Evolutionary conservation across 2,888 invertebrate genomes (phyloP).

Genomic region (Pilophorus perplexus): DNA sequence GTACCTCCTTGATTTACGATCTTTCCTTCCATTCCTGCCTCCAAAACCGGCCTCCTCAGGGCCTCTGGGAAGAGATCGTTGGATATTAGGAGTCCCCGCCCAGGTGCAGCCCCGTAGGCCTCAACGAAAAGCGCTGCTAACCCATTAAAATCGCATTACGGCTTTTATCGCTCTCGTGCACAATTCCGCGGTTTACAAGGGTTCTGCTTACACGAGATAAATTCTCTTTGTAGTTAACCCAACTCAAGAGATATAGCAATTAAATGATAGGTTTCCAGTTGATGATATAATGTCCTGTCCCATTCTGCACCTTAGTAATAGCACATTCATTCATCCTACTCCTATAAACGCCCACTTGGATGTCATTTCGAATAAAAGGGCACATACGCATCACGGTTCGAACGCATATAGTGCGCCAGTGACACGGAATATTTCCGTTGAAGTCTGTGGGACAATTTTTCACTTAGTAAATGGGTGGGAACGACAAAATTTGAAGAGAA

Average conservation of each 20-base stretch:
- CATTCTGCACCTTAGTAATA: too few species aligned
- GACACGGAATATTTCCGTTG: too few species aligned
- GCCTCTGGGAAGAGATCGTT: conserved; percentile 10
- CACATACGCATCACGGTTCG: too few species aligned
- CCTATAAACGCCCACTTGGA: too few species aligned
- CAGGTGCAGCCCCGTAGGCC: conserved; percentile 10
- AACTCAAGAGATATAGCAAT: neutral
- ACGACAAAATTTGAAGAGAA: too few species aligned
- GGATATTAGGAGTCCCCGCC: conserved; percentile 25
- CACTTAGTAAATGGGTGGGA: too few species aligned
- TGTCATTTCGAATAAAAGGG: too few species aligned
- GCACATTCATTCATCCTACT: too few species aligned
- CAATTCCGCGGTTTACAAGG: conserved; percentile 16
- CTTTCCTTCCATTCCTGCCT: neutral
- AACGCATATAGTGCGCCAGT: too few species aligned
- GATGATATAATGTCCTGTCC: too few species aligned
- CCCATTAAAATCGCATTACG: conserved; percentile 39
- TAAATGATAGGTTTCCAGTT: too few species aligned
- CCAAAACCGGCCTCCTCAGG: neutral
- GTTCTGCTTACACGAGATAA: conserved; percentile 33
- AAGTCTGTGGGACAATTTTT: too few species aligned
- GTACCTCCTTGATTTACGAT: conserved; percentile 32
- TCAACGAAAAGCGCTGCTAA: neutral
- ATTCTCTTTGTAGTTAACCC: conserved; percentile 25
- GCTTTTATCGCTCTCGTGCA: conserved; percentile 33